phyloP scores from a whole-genome alignment of 1,140 invertebrate genomes.

The Sminthurides bifidus region DNA sequence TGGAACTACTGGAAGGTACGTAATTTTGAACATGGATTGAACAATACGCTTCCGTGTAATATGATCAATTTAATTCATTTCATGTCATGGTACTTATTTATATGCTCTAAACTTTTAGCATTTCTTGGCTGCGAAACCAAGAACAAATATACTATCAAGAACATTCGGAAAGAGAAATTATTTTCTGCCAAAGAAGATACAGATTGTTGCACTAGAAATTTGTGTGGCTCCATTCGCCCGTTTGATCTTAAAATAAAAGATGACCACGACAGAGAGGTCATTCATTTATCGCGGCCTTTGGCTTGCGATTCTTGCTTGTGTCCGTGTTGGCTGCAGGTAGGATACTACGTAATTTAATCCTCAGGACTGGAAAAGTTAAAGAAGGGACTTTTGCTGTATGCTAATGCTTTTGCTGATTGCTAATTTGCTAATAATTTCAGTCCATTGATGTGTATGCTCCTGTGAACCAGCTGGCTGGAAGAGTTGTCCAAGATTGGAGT shows the following conservation, averaged over 20 bases:
- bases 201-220: constrained; percentile 51
- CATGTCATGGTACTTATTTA: neutral
- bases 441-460: constrained; percentile 22
- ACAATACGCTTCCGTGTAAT: neutral
- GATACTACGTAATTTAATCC: no score
- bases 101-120: constrained; percentile 22
- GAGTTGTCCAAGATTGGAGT: constrained; percentile 73
- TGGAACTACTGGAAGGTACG: constrained; percentile 67
- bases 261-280: constrained; percentile 62
- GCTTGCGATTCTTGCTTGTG: constrained; percentile 66
- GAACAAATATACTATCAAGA: constrained; percentile 36
- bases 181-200: constrained; percentile 75
- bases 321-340: constrained; percentile 65
- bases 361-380: no score
- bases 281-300: constrained; percentile 59
- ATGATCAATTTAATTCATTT: neutral
- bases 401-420: neutral
- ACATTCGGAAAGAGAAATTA: constrained; percentile 61
- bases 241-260: constrained; percentile 82
- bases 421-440: neutral
- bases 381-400: neutral
- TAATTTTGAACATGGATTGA: neutral
- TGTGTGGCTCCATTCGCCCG: constrained; percentile 45
- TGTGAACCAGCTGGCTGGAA: constrained; percentile 41
- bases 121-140: constrained; percentile 32